Evolutionary conservation across 2,888 invertebrate species (phyloP).

Genomic region (Tinea pellionella): DNA sequence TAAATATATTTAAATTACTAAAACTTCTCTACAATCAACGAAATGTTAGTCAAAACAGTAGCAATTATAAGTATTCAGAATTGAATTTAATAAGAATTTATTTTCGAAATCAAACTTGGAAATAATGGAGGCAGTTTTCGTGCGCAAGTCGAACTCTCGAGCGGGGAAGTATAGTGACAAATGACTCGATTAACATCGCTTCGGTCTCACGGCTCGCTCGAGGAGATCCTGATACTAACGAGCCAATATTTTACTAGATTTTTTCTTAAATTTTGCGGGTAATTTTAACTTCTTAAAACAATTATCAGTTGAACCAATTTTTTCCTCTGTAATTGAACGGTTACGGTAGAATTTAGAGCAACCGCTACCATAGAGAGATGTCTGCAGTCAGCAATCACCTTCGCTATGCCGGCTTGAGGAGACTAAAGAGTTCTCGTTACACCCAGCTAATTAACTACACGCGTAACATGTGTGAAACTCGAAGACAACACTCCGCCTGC

Average conservation of each 20-base stretch:
- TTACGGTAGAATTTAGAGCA: too few relatives aligned
- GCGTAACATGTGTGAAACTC: too few relatives aligned
- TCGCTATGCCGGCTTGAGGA: too few relatives aligned
- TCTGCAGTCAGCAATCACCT: too few relatives aligned
- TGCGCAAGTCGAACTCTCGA: not conserved
- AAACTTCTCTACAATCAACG: not conserved
- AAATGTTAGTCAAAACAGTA: not conserved
- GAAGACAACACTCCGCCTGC: too few relatives aligned
- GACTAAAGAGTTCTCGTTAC: too few relatives aligned
- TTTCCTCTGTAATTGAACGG: too few relatives aligned
- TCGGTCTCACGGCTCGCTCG: conserved; percentile 24
- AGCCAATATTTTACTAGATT: conserved; percentile 52
- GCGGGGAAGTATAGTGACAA: conserved; percentile 22
- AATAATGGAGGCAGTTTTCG: conserved; percentile 6
- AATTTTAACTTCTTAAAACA: not conserved
- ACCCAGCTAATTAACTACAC: too few relatives aligned
- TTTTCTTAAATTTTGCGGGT: not conserved
- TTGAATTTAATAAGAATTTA: conserved; percentile 8
- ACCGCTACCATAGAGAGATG: too few relatives aligned
- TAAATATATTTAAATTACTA: not conserved
- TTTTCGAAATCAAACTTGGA: conserved; percentile 8
- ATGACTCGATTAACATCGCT: conserved; percentile 27
- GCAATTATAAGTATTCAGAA: conserved; percentile 3
- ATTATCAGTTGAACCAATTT: not conserved
- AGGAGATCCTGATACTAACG: conserved; percentile 64